phyloP scores from a whole-genome alignment of 2,888 invertebrate species.

The Phortica magna region DNA sequence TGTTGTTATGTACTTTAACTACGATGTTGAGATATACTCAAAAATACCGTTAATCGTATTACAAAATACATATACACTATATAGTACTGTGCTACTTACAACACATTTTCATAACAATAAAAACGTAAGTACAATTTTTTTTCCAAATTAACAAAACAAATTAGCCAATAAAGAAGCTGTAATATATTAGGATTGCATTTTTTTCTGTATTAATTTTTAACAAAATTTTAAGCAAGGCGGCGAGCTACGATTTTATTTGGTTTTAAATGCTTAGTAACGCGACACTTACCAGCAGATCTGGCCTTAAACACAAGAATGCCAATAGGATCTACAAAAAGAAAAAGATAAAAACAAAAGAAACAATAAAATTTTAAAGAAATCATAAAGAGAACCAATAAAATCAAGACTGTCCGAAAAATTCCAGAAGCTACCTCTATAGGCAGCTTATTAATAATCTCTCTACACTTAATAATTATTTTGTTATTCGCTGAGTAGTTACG shows the following conservation, averaged over 20 bases:
- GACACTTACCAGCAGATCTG: slow-evolving; percentile 85
- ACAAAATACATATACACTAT: neutral
- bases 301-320: slow-evolving; percentile 88
- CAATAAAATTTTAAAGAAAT: slow-evolving; percentile 30
- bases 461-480: too few species aligned
- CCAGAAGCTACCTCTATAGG: neutral
- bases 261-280: slow-evolving; percentile 72
- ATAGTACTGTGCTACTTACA: neutral
- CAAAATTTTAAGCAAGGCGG: slow-evolving; percentile 21
- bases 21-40: slow-evolving; percentile 18
- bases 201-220: neutral
- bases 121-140: neutral
- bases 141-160: slow-evolving; percentile 21
- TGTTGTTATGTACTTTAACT: slow-evolving; percentile 29
- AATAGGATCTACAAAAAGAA: slow-evolving; percentile 85
- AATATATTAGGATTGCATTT: neutral
- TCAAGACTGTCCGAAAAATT: neutral
- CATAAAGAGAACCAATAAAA: slow-evolving; percentile 3
- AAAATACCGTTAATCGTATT: neutral
- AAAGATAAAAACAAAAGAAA: slow-evolving; percentile 78
- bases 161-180: slow-evolving; percentile 37
- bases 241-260: slow-evolving; percentile 24
- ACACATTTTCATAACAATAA: neutral
- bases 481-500: too few species aligned
- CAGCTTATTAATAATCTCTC: neutral